Base-by-base conservation (phyloP, 2,797 vertebrate genomes). In the Allenopithecus nigroviridis region DNA sequence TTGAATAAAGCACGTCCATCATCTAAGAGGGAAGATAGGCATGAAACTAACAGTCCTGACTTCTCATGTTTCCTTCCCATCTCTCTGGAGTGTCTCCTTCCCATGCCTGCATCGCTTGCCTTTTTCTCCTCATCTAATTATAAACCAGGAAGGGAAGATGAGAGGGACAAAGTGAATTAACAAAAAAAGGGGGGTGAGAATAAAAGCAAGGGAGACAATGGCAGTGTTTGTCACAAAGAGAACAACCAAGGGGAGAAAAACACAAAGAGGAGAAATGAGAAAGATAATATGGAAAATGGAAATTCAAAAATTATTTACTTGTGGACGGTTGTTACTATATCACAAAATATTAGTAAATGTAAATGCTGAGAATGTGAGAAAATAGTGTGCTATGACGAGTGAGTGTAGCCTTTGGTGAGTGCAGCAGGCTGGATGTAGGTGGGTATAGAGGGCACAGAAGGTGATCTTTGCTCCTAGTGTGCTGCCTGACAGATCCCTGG, bases 41-140 rank as follows among this genome's bases (percentile, higher is more conserved):
- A 0, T 0, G 2, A 16, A 3, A 7, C 14, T 17, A 46, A 21
- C 6, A 24, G 2, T 14, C 30, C 13, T 4, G 10, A n/a, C n/a
- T 72, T 3, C n/a, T 33, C 2, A 3, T 8, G 0, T 46, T 74
- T 61, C 28, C 50, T 79, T 48, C 46, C 57, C 14, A 4, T 39
- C 43, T 53, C 19, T 55, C 64, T 90, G 70, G 9, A 55, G 1
- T 22, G 9, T 43, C 11, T 86, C 30, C 30, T 26, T 39, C 41
- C 21, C 21, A 19, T 59, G 78, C 17, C 41, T 16, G 4, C 3
- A 24, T 33, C 19, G 43, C 21, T 41, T 36, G 5, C 5, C 7
- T 39, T 28, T 84, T 96, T 59, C 4, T 36, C 41, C 84, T 79
- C 81, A 72, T 43, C 24, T 41, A 43, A 55, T 16, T 61, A n/a